These are phyloP conservation scores for Anthopleura xanthogrammica DNA, from an alignment of 92 coral and sea anemone genomes.

Conservation along the genomic window DNA sequence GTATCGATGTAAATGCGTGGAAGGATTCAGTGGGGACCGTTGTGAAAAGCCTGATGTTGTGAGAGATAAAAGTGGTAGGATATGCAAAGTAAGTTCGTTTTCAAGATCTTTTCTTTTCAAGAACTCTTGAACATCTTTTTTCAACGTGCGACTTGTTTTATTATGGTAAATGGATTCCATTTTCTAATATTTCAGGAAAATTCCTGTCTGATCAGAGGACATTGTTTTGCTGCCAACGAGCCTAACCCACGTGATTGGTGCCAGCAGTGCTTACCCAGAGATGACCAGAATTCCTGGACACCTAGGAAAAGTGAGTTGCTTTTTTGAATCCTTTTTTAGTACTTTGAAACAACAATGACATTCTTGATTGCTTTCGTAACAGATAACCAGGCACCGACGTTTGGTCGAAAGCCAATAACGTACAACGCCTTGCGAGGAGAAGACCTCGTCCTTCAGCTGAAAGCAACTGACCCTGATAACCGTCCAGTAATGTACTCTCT, in stretches of 20 bases:
- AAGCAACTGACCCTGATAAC: slow-evolving; percentile 56
- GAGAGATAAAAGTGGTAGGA: too few relatives aligned
- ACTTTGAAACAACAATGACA: not conserved
- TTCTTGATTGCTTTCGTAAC: not conserved
- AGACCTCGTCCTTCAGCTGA: slow-evolving; percentile 28
- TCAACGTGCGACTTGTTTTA: too few relatives aligned
- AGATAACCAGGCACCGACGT: slow-evolving; percentile 36
- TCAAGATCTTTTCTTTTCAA: too few relatives aligned
- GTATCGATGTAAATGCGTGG: too few relatives aligned
- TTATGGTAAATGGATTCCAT: not conserved
- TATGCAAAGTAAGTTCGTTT: slow-evolving; percentile 27
- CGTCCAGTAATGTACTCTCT: slow-evolving; percentile 38
- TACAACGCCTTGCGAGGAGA: slow-evolving; percentile 30
- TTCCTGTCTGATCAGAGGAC: slow-evolving; percentile 38
- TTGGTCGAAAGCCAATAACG: slow-evolving; percentile 6
- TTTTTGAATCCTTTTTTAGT: not conserved
- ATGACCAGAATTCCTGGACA: slow-evolving; percentile 33
- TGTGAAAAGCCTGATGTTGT: too few relatives aligned
- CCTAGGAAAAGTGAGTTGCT: slow-evolving; percentile 28
- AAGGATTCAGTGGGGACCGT: too few relatives aligned
- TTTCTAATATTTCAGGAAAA: not conserved
- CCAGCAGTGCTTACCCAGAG: slow-evolving; percentile 41
- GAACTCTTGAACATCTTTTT: not conserved
- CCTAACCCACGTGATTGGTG: slow-evolving; percentile 51
- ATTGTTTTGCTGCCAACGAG: slow-evolving; percentile 52